Base-by-base conservation (phyloP, 2,113 vertebrate genomes). In the Semicossyphus pulcher region DNA sequence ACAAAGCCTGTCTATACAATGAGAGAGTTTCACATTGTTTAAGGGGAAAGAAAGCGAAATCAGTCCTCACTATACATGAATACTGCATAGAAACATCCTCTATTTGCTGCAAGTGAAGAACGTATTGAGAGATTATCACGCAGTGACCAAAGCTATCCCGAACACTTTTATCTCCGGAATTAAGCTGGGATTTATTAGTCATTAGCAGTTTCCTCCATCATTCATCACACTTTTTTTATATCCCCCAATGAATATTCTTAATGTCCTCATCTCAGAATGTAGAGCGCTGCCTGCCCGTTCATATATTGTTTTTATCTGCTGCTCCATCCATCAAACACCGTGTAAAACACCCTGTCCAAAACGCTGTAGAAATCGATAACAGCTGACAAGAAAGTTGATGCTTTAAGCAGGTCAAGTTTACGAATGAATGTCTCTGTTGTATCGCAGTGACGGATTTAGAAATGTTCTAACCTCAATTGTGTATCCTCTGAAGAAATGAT, bases 121-220 rank as follows among this genome's bases (percentile, higher is more conserved):
- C 58, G 5, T 61, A 21, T 5, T 63, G 21, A 68, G 23, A 44
- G 4, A 67, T 48, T 26, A 56, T 73, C 28, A 41, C 68, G 54
- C 59, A 26, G 25, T 36, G 26, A 32, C 18, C 5, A 3, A 12
- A 63, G 28, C 31, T 29, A 47, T 54, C 26, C 10, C 44, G 12
- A 26, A n/a, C 1, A 1, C 52, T 60, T 82, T 51, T 36, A 71
- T 58, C 76, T 41, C 36, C 69, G n/a, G 37, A 83, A 79, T 81
- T 63, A 71, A 78, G 64, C 15, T 47, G 34, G 42, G 72, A 72
- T 82, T 62, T 72, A 77, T 75, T 65, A 67, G 58, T 82, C 72
- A 63, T 84, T 47, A 67, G 66, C 16, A 16, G 18, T 69, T 83
- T 88, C 56, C 21, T 31, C 61, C 39, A 18, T 80, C 26, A 67